Evolutionary conservation across 2,888 invertebrate species (phyloP).

Genomic region (Melieria omissa): DNA sequence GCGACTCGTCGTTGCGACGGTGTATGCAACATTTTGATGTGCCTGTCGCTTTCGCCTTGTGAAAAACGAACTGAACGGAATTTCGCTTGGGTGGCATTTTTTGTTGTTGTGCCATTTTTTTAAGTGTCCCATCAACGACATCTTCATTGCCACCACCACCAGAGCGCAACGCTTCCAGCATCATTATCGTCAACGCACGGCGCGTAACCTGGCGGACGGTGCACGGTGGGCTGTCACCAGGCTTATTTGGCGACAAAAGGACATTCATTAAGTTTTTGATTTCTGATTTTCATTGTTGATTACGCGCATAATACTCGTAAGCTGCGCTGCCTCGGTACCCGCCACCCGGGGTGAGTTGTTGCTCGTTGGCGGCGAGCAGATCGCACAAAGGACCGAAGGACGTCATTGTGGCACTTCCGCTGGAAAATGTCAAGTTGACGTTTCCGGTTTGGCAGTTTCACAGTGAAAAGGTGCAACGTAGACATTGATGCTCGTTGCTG

Average conservation of each 20-base stretch:
- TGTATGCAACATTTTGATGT: neutral
- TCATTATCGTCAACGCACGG: neutral
- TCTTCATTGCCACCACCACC: slow-evolving; percentile 13
- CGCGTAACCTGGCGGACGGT: too few relatives aligned
- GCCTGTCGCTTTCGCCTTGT: too few relatives aligned
- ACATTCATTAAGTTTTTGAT: slow-evolving; percentile 64
- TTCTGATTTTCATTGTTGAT: slow-evolving; percentile 59
- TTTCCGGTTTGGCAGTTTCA: slow-evolving; percentile 51
- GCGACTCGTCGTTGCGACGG: neutral
- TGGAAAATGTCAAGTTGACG: slow-evolving; percentile 62
- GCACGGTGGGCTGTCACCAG: too few relatives aligned
- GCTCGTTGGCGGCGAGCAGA: neutral
- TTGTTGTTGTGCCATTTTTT: neutral
- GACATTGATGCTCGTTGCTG: too few relatives aligned
- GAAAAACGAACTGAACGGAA: too few relatives aligned
- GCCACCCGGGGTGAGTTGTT: slow-evolving; percentile 3
- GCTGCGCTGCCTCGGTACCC: neutral
- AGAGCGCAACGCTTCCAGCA: neutral
- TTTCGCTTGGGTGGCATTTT: neutral
- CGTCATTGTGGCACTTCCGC: slow-evolving; percentile 52
- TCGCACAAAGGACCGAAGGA: neutral
- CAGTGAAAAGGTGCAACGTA: too few relatives aligned
- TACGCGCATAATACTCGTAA: slow-evolving; percentile 16
- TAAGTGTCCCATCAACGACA: neutral
- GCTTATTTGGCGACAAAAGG: slow-evolving; percentile 53